Percentiles rank a stretch among this genome's conserved stretches.
phyloP scores from a whole-genome alignment of 2,888 invertebrate species.

The Siphonodentalium dalli region DNA sequence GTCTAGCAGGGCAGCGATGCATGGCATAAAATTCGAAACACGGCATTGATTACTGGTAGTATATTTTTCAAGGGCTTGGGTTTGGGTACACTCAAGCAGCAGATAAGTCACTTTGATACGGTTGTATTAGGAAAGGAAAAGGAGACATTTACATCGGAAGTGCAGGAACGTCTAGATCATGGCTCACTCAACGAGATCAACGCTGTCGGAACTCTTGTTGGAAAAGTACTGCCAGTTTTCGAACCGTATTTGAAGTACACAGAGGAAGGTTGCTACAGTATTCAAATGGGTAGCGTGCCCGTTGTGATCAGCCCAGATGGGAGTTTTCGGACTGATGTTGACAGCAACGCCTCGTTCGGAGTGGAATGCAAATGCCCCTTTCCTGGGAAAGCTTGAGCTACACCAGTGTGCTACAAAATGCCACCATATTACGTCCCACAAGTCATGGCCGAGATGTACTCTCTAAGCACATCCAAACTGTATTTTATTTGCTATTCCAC shows the following conservation, averaged over 20 bases:
- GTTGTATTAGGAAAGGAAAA: neutral
- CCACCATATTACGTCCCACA: slow-evolving; percentile 25
- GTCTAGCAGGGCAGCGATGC: neutral
- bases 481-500: slow-evolving; percentile 3
- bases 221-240: slow-evolving; percentile 6
- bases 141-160: neutral
- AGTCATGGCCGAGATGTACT: slow-evolving; percentile 23
- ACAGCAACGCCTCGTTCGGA: neutral
- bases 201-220: slow-evolving; percentile 6
- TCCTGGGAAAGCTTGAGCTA: too few species aligned
- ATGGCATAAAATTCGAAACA: slow-evolving; percentile 1
- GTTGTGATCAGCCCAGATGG: slow-evolving; percentile 19
- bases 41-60: slow-evolving; percentile 11
- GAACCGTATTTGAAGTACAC: neutral
- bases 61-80: slow-evolving; percentile 1
- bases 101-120: slow-evolving; percentile 9
- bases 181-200: slow-evolving; percentile 7
- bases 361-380: slow-evolving; percentile 28
- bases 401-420: slow-evolving; percentile 10
- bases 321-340: neutral
- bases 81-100: slow-evolving; percentile 6
- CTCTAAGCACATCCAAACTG: neutral
- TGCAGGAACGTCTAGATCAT: slow-evolving; percentile 1
- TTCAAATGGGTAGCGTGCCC: neutral
- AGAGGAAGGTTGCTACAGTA: slow-evolving; percentile 2